These are phyloP conservation scores for Phortica okadai DNA, from an alignment of 2,888 invertebrate species.

Conservation along the genomic window DNA sequence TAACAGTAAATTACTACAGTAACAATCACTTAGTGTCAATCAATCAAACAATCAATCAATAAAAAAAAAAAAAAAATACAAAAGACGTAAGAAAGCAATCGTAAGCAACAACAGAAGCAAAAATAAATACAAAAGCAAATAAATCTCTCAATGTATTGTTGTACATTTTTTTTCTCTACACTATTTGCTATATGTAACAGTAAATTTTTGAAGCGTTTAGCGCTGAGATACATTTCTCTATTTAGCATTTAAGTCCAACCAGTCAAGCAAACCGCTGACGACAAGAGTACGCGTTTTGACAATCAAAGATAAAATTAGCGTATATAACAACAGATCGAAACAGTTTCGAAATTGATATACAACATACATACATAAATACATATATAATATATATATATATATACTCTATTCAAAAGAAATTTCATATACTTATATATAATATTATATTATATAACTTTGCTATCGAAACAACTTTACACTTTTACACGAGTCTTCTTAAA, in stretches of 20 bases:
- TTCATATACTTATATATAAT: slow-evolving; percentile 24
- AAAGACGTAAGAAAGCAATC: slow-evolving; percentile 2
- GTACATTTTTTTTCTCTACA: neutral
- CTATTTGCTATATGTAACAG: neutral
- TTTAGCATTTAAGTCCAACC: slow-evolving; percentile 20
- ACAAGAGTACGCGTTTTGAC: slow-evolving; percentile 77
- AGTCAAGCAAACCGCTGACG: slow-evolving; percentile 51
- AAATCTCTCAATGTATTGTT: neutral
- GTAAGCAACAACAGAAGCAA: slow-evolving; percentile 15
- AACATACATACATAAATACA: slow-evolving; percentile 46
- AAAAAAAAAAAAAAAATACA: slow-evolving; percentile 17
- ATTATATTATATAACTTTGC: neutral
- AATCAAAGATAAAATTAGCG: slow-evolving; percentile 76
- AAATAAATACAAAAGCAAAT: slow-evolving; percentile 5
- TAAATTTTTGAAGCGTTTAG: neutral
- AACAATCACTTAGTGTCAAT: neutral
- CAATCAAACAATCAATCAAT: slow-evolving; percentile 19
- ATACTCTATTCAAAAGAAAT: slow-evolving; percentile 1
- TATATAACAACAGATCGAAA: slow-evolving; percentile 48
- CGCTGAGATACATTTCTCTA: slow-evolving; percentile 2
- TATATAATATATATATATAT: slow-evolving; percentile 36
- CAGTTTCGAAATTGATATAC: slow-evolving; percentile 39
- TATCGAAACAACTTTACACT: slow-evolving; percentile 36
- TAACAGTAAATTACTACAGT: neutral
- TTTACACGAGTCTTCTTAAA: slow-evolving; percentile 6